Percentiles rank a stretch among this genome's conserved stretches.
phyloP scores from a whole-genome alignment of 1,140 invertebrate genomes.

The Drosophila watanabei region DNA sequence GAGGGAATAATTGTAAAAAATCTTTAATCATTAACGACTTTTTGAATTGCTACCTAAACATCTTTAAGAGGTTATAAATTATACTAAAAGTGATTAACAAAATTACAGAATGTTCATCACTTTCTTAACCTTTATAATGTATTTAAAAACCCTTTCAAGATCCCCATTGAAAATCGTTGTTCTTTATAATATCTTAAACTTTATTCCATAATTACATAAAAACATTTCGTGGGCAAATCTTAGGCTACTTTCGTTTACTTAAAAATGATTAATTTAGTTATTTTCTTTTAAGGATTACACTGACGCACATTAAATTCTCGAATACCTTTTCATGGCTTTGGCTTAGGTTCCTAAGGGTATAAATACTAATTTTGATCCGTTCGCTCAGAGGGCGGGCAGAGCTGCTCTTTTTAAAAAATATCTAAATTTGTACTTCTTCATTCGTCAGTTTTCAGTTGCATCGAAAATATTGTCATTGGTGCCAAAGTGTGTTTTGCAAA shows the following conservation, averaged over 20 bases:
- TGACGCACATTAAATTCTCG: conserved; percentile 37
- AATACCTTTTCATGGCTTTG: conserved; percentile 24
- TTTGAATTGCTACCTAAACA: not conserved
- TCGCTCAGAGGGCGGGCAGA: conserved; percentile 59
- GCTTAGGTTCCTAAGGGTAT: conserved; percentile 16
- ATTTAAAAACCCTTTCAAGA: not conserved
- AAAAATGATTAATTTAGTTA: conserved; percentile 13
- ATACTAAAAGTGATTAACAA: not conserved
- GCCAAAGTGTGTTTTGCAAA: conserved; percentile 48
- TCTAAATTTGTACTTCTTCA: conserved; percentile 79
- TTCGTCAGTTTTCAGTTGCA: conserved; percentile 62
- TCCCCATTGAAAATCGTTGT: not conserved
- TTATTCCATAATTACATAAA: conserved; percentile 69
- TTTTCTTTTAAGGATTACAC: conserved; percentile 37
- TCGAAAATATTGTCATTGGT: conserved; percentile 81
- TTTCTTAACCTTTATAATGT: not conserved
- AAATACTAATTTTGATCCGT: conserved; percentile 75
- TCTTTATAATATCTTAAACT: conserved; percentile 41
- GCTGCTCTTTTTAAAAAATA: conserved; percentile 54
- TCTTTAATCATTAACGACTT: not conserved
- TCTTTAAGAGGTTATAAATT: not conserved
- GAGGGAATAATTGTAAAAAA: not conserved
- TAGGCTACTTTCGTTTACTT: conserved; percentile 25
- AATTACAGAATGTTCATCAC: not conserved
- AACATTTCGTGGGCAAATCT: conserved; percentile 61